These are phyloP conservation scores for Perca schrenkii DNA, from an alignment of 2,113 vertebrate genomes.

Conservation along the genomic window DNA sequence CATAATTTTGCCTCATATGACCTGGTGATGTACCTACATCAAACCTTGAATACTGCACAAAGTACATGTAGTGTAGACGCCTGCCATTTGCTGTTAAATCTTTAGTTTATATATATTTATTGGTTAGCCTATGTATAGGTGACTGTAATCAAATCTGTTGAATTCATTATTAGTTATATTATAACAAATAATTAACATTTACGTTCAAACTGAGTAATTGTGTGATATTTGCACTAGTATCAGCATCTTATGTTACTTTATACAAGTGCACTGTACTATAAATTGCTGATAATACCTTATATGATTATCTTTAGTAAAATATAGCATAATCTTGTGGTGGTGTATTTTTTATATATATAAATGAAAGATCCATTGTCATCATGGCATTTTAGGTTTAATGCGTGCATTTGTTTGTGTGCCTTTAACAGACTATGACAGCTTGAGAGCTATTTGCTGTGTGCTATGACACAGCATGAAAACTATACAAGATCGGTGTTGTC, in stretches of 20 bases:
- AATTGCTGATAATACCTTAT: background rate
- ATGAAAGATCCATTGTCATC: background rate
- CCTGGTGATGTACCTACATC: background rate
- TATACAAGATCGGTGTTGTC: conserved; percentile 52
- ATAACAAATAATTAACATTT: background rate
- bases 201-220: background rate
- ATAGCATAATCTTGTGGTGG: background rate
- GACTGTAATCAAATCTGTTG: background rate
- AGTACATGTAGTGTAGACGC: background rate
- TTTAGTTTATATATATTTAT: background rate
- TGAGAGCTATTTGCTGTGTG: conserved; percentile 28
- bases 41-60: background rate
- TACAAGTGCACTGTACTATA: background rate
- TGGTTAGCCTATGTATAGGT: background rate
- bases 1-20: background rate
- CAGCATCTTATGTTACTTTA: background rate
- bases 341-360: background rate
- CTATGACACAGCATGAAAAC: conserved; percentile 47
- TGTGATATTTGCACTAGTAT: background rate
- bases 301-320: background rate
- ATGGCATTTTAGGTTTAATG: background rate
- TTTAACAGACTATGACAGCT: conserved; percentile 1
- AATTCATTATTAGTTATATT: background rate
- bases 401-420: background rate
- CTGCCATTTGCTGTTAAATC: background rate